phyloP scores from a whole-genome alignment of 92 coral and sea anemone genomes.

The Epizoanthus ramosus region DNA sequence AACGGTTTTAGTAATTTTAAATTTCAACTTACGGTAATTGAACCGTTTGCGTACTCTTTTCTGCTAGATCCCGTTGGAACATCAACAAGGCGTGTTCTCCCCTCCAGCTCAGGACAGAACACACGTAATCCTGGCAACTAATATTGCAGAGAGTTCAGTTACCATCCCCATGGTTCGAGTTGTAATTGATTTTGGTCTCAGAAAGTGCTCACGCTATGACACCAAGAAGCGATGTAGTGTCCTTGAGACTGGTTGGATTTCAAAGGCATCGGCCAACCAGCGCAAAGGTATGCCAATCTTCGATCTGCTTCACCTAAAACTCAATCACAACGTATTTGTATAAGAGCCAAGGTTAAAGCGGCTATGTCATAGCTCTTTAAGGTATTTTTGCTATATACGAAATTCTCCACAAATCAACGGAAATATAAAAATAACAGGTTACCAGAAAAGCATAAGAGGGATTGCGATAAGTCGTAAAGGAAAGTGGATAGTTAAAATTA shows the following conservation, averaged over 20 bases:
- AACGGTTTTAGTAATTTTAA: no score
- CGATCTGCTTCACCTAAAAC: no score
- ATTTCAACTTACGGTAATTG: no score
- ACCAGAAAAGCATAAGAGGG: no score
- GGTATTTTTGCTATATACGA: no score
- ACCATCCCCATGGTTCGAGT: constrained; percentile 44
- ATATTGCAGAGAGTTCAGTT: constrained; percentile 32
- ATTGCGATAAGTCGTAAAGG: no score
- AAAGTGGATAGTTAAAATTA: no score
- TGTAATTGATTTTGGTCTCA: constrained; percentile 36
- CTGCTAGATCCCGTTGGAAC: constrained; percentile 31
- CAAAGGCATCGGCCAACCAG: constrained; percentile 34
- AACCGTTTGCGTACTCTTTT: not conserved
- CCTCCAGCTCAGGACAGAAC: constrained; percentile 26
- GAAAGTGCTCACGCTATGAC: constrained; percentile 1
- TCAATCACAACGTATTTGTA: no score
- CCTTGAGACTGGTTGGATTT: constrained; percentile 28
- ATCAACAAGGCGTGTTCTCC: constrained; percentile 28
- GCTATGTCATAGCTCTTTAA: no score
- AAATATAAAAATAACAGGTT: no score
- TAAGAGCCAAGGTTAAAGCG: no score
- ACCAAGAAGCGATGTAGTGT: constrained; percentile 20
- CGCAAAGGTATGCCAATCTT: constrained; percentile 15
- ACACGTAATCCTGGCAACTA: constrained; percentile 33
- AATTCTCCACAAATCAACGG: no score